phyloP scores from a whole-genome alignment of 2,888 invertebrate genomes.

The Drosophila ustulata region DNA sequence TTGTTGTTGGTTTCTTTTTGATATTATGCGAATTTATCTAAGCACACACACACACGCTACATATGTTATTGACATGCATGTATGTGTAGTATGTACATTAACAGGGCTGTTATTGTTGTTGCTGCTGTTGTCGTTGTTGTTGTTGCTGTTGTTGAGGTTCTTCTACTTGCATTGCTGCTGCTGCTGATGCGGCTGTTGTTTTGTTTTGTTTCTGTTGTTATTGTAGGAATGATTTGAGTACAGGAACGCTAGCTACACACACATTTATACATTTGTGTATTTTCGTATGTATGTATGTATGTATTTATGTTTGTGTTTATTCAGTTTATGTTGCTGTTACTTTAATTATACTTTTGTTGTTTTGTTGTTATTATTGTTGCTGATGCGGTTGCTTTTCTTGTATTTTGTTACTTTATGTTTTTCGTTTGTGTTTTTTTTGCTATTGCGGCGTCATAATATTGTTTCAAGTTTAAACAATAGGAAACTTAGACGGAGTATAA shows the following conservation, averaged over 20 bases:
- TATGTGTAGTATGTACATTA: conserved; percentile 46
- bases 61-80: conserved; percentile 43
- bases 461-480: conserved; percentile 44
- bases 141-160: conserved; percentile 37
- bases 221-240: conserved; percentile 79
- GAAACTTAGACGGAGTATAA: conserved; percentile 49
- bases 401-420: conserved; percentile 15
- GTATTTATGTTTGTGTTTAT: conserved; percentile 24
- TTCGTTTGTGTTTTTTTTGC: conserved; percentile 3
- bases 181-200: conserved; percentile 23
- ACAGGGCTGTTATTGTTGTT: conserved; percentile 57
- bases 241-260: conserved; percentile 75
- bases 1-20: conserved; percentile 29
- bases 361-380: conserved; percentile 35
- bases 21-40: conserved; percentile 66
- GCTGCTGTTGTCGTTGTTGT: conserved; percentile 23
- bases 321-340: conserved; percentile 37
- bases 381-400: conserved; percentile 22
- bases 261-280: conserved; percentile 26
- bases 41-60: conserved; percentile 44
- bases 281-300: conserved; percentile 22
- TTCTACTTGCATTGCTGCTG: conserved; percentile 49
- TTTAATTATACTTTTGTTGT: conserved; percentile 38
- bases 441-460: conserved; percentile 27
- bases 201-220: conserved; percentile 43